Base-by-base conservation (phyloP, 2,797 vertebrate species). In the Anguilla marmorata region DNA sequence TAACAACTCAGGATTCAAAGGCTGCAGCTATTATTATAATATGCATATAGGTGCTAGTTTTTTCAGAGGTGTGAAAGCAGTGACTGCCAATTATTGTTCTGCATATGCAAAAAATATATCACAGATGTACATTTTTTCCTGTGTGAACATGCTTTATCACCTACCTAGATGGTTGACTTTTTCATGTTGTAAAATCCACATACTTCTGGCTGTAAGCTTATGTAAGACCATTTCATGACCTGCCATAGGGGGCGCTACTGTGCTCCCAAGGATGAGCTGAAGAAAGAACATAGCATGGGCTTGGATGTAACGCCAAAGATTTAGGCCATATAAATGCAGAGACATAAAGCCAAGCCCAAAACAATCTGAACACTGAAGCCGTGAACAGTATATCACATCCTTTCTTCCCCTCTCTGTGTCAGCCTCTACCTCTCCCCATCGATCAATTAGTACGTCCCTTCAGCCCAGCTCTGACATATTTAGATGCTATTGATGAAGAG, bases 401-500 rank as follows among this genome's bases (percentile, higher is more conserved):
- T n/a, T n/a, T 50, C 79, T 48, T 50, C 79, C 33, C 14, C 37
- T 79, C 74, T 14, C 79, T n/a, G 45, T 21, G 21, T 50, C 24
- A 19, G 79, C 41, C 79, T n/a, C 41, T n/a, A n/a, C 45, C 79
- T 82, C 72, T 86, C 88, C 16, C 76, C 30, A 27, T 58, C 86
- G 84, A 89, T 89, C 88, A 89, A 87, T 89, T 58, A 84, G 33
- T 50, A 83, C 48, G 69, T 89, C 86, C 83, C 80, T 30, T 92
- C 88, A 33, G 83, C 72, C 63, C 50, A 21, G 82, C 86, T 89
- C 91, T 91, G 92, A 93, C 91, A 90, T 93, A 92, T 92, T 92
- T 91, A 50, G 85, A 90, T 90, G 54, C 24, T 58, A 84, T 90
- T 93, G 94, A 95, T 94, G 95, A 95, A 94, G 92, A 94, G 95